Evolutionary conservation across 2,888 invertebrate genomes (phyloP), one percentile per base, ranked within the genome.

Genomic region (Tetramorium bicarinatum): DNA sequence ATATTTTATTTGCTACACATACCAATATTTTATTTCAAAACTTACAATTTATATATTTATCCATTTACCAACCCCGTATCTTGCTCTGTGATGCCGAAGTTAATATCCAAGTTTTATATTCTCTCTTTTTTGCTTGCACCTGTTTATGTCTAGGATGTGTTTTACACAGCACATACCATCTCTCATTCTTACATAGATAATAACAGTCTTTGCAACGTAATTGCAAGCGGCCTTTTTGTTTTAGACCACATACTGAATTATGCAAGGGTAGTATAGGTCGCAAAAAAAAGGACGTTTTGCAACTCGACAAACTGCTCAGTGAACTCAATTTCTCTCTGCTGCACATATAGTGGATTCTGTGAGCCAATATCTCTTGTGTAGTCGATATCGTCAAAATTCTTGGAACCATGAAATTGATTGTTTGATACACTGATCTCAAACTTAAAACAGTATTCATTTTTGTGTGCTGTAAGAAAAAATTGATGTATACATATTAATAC

Each of bases 131-230:
- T 95, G 97, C 97, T 21, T 96, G 95, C 96, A 97, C 97, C 95
- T 98, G 98, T 93, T 98, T 98, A 93, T 98, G 98, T 54, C 98
- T 96, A 34, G 97, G 97, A 92, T 96, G 96, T 44, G 96, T 97
- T 80, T 97, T 97, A 90, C 98, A 98, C 88, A 97, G 96, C 61
- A 97, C 96, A 94, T 96, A 97, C 89, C 96, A 93, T 83, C 97
- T 96, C 88, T 97, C 96, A 90, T 97, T 96, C 81, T 97, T 95
- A 62, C 96, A 95, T 15, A 97, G 97, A 91, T 97, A 96, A 91
- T 97, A 97, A 93, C 98, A 98, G 91, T 97, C 97, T 94, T 97
- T 97, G 93, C 98, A 98, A 59, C 98, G 96, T 79, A 96, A 95
- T 82, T 95, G 96, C 47, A 98, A 95, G 21, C 94, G 94, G 7